Conservation (phyloP, 2,113 vertebrate species). For the Rhodinocichla rosea region DNA sequence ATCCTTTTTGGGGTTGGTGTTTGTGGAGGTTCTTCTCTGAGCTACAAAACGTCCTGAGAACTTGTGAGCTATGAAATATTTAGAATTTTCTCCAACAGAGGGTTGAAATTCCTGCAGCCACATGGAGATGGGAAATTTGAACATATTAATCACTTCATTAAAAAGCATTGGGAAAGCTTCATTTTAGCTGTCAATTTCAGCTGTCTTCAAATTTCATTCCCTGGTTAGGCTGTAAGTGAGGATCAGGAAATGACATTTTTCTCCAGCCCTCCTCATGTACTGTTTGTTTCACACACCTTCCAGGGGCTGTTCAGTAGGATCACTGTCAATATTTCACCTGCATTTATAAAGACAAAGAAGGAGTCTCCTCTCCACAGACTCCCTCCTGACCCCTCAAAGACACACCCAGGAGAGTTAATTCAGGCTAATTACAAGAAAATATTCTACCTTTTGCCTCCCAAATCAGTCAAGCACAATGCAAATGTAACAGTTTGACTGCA, state of each 20-base stretch:
- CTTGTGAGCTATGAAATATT: accelerated
- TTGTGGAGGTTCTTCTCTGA: neutral
- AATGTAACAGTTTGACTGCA: neutral
- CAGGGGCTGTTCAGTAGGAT: accelerated
- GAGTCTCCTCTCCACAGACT: neutral
- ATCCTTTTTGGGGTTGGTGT: neutral
- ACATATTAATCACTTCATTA: neutral
- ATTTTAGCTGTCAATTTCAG: neutral
- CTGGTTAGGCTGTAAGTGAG: neutral
- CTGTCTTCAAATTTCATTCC: neutral
- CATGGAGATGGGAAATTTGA: neutral
- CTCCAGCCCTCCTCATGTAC: neutral
- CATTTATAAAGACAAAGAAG: neutral
- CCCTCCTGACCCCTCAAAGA: neutral
- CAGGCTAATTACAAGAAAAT: neutral
- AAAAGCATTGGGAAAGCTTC: neutral
- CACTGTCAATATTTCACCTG: neutral
- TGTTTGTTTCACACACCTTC: neutral
- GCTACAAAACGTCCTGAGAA: neutral
- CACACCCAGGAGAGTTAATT: neutral
- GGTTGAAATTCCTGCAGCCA: neutral
- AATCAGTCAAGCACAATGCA: neutral
- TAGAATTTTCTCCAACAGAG: neutral
- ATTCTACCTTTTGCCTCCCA: neutral
- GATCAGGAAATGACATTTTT: neutral